Evolutionary conservation across 2,888 invertebrate species (phyloP), one percentile per base, ranked within the genome.

Genomic region (Drosophila putrida): DNA sequence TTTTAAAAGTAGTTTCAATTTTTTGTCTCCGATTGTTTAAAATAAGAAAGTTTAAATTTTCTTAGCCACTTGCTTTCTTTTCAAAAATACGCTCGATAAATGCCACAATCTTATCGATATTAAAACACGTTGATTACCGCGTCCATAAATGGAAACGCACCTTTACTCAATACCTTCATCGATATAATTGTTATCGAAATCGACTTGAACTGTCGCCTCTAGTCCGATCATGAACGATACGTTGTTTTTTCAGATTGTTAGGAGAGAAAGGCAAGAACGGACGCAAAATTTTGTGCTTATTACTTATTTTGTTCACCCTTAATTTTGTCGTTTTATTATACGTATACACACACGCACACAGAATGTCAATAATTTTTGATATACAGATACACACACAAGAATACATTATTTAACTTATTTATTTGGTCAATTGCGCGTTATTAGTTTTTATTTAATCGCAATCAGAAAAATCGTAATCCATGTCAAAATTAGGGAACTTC

Each of bases 231-330:
- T 55, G 54, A 33, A 20, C 20, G 10, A 35, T 13, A 13, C 50
- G 20, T 55, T 41, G 36, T 38, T 59, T 33, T 57, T 46, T 60
- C 68, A 68, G 69, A 76, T 46, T 64, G 72, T 35, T 64, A 59
- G 69, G 58, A 69, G 64, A 31, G 20, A 55, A 65, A 76, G 78
- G 78, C 70, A 65, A 73, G 76, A 62, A 53, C 59, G 38, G 73
- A 65, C 65, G 15, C 55, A 9, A 58, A 13, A 33, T 35, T 58
- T 47, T 67, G 31, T 47, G 39, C 35, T 35, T 36, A 50, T 38
- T 35, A 35, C 13, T 53, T 41, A 4, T 31, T 64, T 61, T 57
- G 0, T 41, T 47, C 44, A 44, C 38, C 20, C 44, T 55, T 11
- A 57, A 35, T 44, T 68, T 64, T 41, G 20, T 46, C 46, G 41